Evolutionary conservation across 64 coral and sea anemone species (phyloP), one percentile per base, ranked within the genome.

Genomic region (Dendronephthya gigantea): DNA sequence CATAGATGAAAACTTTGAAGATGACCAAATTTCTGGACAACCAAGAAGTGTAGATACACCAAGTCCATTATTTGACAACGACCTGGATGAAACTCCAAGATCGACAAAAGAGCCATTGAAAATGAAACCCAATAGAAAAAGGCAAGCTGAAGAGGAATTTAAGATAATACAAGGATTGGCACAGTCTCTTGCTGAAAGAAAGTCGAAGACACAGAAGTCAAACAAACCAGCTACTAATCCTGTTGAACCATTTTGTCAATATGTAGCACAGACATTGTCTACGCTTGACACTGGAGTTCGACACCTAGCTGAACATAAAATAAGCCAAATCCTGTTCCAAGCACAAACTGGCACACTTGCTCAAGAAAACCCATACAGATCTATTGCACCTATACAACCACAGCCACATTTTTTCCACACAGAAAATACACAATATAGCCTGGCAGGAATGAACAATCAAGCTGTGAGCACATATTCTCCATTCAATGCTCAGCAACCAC

Each of bases 211-310:
- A 22, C 55, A 62, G 25, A 62, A 2, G 55, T 62, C 25, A 23
- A 22, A 62, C 10, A 62, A 13, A 7, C 55, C 10, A 23, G 19
- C 55, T n/a, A 62, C 55, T 22, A 27, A 27, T 4, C 55, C 55
- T 23, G 7, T 7, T 86, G 85, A 86, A 39, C 36, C 85, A 7
- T 86, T 86, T 86, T 55, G 85, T n/a, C 35, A 32, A 39, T 86
- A 86, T 86, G 85, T 86, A 13, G 70, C 38, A 86, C 50, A 86
- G 70, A 86, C 85, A 25, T 86, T 86, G 35, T 86, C 85, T 19
- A 58, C 68, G 70, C 59, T 86, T 22, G 85, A 86, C 19, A 17
- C 52, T 38, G 39, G 0, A 19, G 9, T 62, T 25, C 31, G 29
- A n/a, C 85, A 86, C 34, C 40, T 86, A 58, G 85, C 85, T 23